Evolutionary conservation across 2,113 vertebrate genomes (phyloP).

Genomic region (Zosterops japonicus): DNA sequence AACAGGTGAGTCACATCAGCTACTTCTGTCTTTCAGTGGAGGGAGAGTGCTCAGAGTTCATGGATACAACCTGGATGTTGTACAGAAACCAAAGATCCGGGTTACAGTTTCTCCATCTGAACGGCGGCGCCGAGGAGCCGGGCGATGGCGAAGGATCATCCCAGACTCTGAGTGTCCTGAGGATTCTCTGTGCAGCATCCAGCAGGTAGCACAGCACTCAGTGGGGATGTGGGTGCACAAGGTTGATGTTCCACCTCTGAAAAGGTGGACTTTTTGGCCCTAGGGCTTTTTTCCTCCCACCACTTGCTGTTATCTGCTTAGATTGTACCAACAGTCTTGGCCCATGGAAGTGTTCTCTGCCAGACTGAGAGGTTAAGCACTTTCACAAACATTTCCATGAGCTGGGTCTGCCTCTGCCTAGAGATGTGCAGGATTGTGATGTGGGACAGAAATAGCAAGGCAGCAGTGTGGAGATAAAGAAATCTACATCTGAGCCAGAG

Average conservation of each 20-base stretch:
- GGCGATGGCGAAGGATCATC: slow-evolving; percentile 71
- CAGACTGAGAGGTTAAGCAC: neutral
- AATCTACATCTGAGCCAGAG: neutral
- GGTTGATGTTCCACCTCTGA: neutral
- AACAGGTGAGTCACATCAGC: neutral
- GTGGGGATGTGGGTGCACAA: neutral
- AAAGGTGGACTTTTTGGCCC: neutral
- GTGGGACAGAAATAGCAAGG: neutral
- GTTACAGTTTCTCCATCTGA: slow-evolving; percentile 76
- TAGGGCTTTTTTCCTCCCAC: neutral
- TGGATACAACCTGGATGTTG: slow-evolving; percentile 92
- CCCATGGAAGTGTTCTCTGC: neutral
- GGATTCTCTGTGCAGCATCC: slow-evolving; percentile 72
- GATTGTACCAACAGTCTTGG: neutral
- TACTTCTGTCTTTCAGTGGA: slow-evolving; percentile 77
- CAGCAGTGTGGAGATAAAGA: neutral
- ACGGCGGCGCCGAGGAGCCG: slow-evolving; percentile 58
- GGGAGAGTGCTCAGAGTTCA: slow-evolving; percentile 85
- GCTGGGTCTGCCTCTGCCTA: neutral
- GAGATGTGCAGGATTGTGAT: neutral
- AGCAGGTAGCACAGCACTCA: slow-evolving; percentile 62
- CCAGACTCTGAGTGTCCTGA: slow-evolving; percentile 77
- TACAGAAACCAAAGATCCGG: slow-evolving; percentile 88
- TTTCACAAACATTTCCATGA: neutral
- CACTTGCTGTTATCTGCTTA: neutral